A percentile compares a stretch with the other conserved stretches of the same genome.
Conservation (phyloP, 2,797 vertebrate genomes). For the Amazonetta brasiliensis region DNA sequence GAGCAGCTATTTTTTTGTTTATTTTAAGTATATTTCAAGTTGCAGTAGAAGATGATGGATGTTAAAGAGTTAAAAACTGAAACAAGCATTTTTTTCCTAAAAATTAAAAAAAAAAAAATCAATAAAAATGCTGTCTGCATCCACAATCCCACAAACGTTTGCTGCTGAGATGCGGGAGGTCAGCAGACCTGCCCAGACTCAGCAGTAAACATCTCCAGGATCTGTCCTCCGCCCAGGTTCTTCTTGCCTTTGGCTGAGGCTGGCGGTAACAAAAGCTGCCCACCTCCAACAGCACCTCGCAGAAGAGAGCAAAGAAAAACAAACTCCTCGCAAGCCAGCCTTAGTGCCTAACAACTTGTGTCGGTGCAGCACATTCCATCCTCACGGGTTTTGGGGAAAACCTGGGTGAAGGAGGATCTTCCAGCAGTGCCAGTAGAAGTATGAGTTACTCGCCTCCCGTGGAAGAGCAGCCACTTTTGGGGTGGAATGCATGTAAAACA, state of each 20-base stretch:
- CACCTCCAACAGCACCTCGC: neutral
- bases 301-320: neutral
- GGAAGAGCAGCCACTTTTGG: neutral
- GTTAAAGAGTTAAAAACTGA: neutral
- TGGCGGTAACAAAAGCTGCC: neutral
- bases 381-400: neutral
- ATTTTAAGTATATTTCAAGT: neutral
- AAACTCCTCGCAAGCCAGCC: neutral
- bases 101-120: neutral
- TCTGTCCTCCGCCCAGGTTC: neutral
- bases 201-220: neutral
- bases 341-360: neutral
- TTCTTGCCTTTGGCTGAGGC: neutral
- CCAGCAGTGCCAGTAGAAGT: neutral
- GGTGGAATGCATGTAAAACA: neutral
- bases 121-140: neutral
- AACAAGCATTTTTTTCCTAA: neutral
- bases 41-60: neutral
- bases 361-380: neutral
- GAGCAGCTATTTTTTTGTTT: too few species aligned
- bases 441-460: neutral
- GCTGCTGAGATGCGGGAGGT: neutral
- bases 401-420: accelerated
- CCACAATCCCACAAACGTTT: neutral
- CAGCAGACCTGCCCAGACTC: neutral